Base-by-base conservation (phyloP, 2,888 invertebrate genomes). In the Drosophila koepferae region DNA sequence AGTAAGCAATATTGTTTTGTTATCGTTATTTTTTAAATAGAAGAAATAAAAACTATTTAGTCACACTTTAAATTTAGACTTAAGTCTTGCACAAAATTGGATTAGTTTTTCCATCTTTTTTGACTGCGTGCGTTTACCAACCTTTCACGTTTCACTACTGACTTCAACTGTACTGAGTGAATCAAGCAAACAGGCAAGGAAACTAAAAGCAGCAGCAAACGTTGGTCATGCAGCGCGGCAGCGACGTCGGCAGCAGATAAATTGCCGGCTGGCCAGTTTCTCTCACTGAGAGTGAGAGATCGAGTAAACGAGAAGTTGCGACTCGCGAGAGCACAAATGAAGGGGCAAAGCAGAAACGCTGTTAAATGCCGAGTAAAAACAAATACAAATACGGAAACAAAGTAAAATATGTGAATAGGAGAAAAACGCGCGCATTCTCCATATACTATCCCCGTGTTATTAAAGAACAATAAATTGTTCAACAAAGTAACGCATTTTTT, bases 301-400 rank as follows among this genome's bases (percentile, higher is more conserved):
- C 12, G 1, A 16, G 41, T 28, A 6, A 28, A 28, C 28, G 28
- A 28, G 28, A 28, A 28, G 28, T 1, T 0, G n/a, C 7, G 60
- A 54, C 82, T 1, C 28, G n/a, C 7, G 60, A 54, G 80, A 67
- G 34, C 58, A 9, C 28, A 54, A 65, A 48, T 44, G 46, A 61
- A 44, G 48, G 55, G 43, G 58, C 43, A 78, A 77, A 82, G 81
- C 58, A 67, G 69, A 79, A 68, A 68, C 49, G 63, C 79, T 44
- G 89, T 67, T 83, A 82, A 82, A 86, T 71, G 74, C 55, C 65
- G 71, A 74, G 87, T 87, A 87, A 90, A 85, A 85, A 85, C 90
- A 90, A 85, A 84, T 90, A 82, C 85, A 89, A 83, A 85, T 63
- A 76, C 64, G 64, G 77, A 76, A 80, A 80, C 72, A 80, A 75